Percentiles rank a stretch among this genome's conserved stretches.
Evolutionary conservation across 2,888 invertebrate species (phyloP).

Genomic region (Belgica antarctica): DNA sequence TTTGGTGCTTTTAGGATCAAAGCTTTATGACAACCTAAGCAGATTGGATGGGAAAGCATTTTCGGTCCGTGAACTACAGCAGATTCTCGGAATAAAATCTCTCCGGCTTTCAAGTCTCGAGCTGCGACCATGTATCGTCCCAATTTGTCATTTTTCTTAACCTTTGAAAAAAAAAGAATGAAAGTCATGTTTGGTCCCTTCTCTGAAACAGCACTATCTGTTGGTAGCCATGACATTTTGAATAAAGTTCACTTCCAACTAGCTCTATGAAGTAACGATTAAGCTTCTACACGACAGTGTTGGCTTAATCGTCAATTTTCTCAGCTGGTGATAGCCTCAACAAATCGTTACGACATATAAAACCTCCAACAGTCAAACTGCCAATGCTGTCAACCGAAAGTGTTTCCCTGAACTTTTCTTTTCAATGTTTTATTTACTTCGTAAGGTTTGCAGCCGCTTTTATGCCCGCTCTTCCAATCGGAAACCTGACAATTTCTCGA

Average conservation of each 20-base stretch:
- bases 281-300: no score
- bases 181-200: no score
- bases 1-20: conserved; percentile 50
- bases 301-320: no score
- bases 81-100: conserved; percentile 65
- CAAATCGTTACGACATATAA: no score
- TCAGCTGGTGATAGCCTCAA: no score
- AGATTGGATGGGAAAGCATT: conserved; percentile 60
- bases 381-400: no score
- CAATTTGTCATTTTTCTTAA: conserved; percentile 56
- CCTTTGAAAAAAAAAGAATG: conserved; percentile 34
- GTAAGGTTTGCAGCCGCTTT: conserved; percentile 60
- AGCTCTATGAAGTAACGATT: no score
- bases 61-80: conserved; percentile 69
- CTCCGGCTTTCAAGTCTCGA: conserved; percentile 66
- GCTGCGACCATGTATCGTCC: conserved; percentile 67
- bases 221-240: no score
- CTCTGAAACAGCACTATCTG: no score
- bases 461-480: conserved; percentile 70
- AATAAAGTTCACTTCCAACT: no score
- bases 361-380: no score
- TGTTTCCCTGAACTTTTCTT: no score
- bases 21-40: conserved; percentile 64
- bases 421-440: conserved; percentile 48
- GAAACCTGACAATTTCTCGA: conserved; percentile 68